Evolutionary conservation across 2,797 vertebrate genomes (phyloP).

Genomic region (Chiloscyllium punctatum): DNA sequence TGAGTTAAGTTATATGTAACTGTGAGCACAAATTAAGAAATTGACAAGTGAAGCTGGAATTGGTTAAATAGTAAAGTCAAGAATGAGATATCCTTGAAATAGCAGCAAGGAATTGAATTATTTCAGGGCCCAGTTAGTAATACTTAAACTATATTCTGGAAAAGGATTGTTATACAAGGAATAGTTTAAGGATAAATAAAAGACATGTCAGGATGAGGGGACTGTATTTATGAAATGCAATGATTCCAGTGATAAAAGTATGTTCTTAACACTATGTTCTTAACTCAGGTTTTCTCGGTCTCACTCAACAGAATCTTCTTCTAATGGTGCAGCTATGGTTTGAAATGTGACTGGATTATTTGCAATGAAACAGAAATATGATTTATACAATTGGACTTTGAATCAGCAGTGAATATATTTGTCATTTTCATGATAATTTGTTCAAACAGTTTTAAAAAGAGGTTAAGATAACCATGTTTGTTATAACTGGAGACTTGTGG

Average conservation of each 20-base stretch:
- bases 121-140: not conserved
- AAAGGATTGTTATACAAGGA: not conserved
- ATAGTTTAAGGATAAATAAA: not conserved
- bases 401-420: not conserved
- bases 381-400: not conserved
- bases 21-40: not conserved
- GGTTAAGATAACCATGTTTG: not conserved
- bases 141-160: not conserved
- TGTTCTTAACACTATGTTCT: not conserved
- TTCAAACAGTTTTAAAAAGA: not conserved
- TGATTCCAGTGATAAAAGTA: not conserved
- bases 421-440: not conserved
- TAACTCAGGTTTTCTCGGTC: not conserved
- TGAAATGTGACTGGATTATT: not conserved
- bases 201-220: not conserved
- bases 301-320: not conserved
- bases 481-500: not conserved
- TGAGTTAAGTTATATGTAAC: not conserved
- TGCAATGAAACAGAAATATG: not conserved
- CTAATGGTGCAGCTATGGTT: not conserved
- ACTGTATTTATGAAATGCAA: not conserved
- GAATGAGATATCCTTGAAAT: not conserved
- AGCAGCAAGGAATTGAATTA: not conserved
- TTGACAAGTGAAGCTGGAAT: not conserved
- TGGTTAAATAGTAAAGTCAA: not conserved